phyloP scores from a whole-genome alignment of 1,140 invertebrate genomes.

The Trialeurodes vaporariorum region DNA sequence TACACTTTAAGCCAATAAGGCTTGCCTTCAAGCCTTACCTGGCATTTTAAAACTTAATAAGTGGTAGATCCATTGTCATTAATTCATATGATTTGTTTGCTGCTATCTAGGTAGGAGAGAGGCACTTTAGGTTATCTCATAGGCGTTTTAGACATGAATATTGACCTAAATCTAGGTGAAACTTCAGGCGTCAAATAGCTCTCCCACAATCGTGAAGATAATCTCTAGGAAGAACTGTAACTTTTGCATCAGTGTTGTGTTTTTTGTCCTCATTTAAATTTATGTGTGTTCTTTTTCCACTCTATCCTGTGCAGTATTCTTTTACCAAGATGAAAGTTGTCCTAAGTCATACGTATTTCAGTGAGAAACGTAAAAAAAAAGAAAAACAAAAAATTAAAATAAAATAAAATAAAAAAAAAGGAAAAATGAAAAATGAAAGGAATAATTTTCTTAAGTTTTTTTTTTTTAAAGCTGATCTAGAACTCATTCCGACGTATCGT shows the following conservation, averaged over 20 bases:
- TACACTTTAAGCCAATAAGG: too few species aligned
- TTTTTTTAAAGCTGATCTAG: too few species aligned
- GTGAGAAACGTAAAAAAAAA: too few species aligned
- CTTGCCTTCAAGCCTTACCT: too few species aligned
- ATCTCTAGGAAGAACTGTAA: background rate
- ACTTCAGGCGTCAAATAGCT: background rate
- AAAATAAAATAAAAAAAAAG: too few species aligned
- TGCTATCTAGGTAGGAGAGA: background rate
- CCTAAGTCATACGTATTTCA: too few species aligned
- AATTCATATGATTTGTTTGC: background rate
- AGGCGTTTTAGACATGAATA: background rate
- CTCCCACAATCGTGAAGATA: background rate
- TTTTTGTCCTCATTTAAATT: background rate
- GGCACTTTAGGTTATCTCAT: background rate
- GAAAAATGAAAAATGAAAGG: too few species aligned
- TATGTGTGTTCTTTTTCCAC: background rate
- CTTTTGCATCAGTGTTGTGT: background rate
- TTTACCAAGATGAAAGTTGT: too few species aligned
- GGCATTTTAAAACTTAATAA: too few species aligned
- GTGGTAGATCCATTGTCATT: background rate
- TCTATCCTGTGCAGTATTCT: background rate
- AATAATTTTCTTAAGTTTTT: too few species aligned
- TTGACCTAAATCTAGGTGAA: background rate
- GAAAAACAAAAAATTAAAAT: too few species aligned
- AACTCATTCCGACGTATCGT: background rate